Conservation (phyloP, 2,113 vertebrate species). For the Ahaetulla prasina region DNA sequence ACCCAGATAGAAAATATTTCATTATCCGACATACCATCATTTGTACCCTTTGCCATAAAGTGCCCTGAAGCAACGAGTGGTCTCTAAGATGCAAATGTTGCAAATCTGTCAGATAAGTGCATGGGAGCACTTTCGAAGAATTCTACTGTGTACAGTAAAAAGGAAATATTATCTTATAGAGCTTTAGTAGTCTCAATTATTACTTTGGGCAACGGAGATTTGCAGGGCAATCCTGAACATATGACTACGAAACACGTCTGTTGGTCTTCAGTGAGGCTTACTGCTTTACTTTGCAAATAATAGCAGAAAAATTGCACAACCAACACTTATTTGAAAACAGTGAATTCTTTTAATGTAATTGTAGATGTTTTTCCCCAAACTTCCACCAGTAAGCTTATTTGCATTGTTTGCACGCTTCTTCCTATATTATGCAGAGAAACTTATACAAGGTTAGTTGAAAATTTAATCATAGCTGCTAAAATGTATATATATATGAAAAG, state of each 20-base stretch:
- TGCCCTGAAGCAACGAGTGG: conserved; percentile 5
- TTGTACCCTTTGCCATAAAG: neutral
- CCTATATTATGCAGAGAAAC: neutral
- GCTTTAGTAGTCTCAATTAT: neutral
- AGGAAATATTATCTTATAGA: neutral
- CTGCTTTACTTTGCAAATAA: neutral
- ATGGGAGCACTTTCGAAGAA: neutral
- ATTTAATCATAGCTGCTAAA: neutral
- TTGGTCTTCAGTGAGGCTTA: neutral
- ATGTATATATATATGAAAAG: neutral
- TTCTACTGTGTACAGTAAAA: neutral
- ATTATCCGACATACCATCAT: neutral
- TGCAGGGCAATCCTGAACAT: neutral
- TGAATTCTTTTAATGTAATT: neutral
- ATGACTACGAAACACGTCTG: neutral
- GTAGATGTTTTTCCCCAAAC: neutral
- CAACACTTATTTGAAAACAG: neutral
- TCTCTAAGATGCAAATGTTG: conserved; percentile 1
- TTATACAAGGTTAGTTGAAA: neutral
- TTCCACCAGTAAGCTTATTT: neutral
- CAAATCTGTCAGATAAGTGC: neutral
- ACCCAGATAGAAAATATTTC: conserved; percentile 1
- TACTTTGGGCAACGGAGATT: neutral
- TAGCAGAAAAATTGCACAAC: neutral
- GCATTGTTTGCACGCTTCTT: neutral